Percentiles rank a stretch among this genome's conserved stretches.
Conservation (phyloP, 2,797 vertebrate genomes). For the Gallinago solitaria region DNA sequence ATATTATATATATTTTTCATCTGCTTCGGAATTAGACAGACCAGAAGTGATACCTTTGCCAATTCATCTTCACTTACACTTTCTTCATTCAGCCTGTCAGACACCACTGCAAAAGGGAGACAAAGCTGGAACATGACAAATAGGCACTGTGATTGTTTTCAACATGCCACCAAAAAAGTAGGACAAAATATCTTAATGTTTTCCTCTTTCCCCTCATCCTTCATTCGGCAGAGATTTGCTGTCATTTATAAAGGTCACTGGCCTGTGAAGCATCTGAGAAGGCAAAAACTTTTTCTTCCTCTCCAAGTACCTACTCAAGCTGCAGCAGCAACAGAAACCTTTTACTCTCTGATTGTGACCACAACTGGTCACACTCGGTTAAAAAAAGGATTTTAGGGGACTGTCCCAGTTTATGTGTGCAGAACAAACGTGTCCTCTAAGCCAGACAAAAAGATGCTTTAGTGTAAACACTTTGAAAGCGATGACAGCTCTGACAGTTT, state of each 20-base stretch:
- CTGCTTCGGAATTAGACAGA: conserved; percentile 72
- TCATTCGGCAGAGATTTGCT: conserved; percentile 75
- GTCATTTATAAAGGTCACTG: conserved; percentile 79
- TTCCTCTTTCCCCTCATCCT: conserved; percentile 75
- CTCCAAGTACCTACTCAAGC: not conserved
- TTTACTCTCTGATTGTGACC: not conserved
- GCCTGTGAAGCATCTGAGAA: conserved; percentile 62
- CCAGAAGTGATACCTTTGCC: conserved; percentile 66
- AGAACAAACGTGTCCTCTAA: not conserved
- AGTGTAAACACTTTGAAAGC: not conserved
- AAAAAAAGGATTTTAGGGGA: conserved; percentile 10
- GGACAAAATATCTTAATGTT: conserved; percentile 83
- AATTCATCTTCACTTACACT: conserved; percentile 79
- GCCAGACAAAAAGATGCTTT: not conserved
- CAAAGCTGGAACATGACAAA: conserved; percentile 76
- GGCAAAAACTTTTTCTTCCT: conserved; percentile 49
- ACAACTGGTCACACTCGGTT: not conserved
- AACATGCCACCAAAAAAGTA: conserved; percentile 77
- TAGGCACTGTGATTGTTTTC: conserved; percentile 79
- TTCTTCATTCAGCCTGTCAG: conserved; percentile 78
- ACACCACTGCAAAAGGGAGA: conserved; percentile 60
- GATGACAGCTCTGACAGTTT: not conserved
- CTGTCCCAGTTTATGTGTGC: not conserved
- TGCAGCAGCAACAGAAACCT: not conserved
- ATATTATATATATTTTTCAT: conserved; percentile 78